Evolutionary conservation across 1,140 invertebrate genomes (phyloP).

Genomic region (Halesus radiatus): DNA sequence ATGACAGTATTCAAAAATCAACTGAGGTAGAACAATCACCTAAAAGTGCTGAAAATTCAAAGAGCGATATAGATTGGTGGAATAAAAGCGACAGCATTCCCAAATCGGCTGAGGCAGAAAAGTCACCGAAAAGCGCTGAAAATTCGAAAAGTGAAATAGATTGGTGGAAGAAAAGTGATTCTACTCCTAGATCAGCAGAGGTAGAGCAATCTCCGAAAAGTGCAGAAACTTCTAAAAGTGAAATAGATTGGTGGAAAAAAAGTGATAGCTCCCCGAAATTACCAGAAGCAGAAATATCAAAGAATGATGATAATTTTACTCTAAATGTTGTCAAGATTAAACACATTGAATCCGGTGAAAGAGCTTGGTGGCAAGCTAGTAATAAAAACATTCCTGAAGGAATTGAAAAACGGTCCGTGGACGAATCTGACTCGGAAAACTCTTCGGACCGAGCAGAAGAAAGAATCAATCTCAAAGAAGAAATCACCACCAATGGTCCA

Average conservation of each 20-base stretch:
- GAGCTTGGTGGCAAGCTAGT: conserved; percentile 75
- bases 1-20: conserved; percentile 59
- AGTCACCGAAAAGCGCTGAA: conserved; percentile 8
- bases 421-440: conserved; percentile 65
- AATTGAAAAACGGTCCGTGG: conserved; percentile 64
- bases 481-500: conserved; percentile 9
- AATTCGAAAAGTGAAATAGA: background rate
- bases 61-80: conserved; percentile 65
- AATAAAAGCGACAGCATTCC: conserved; percentile 60
- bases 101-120: conserved; percentile 46
- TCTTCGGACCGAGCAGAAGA: conserved; percentile 60
- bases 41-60: conserved; percentile 22
- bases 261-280: conserved; percentile 37
- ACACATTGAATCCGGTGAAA: conserved; percentile 71
- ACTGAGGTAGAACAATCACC: background rate
- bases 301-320: conserved; percentile 60
- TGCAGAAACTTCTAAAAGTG: conserved; percentile 64
- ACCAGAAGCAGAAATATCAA: conserved; percentile 2
- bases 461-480: conserved; percentile 51
- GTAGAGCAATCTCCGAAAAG: background rate
- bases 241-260: conserved; percentile 69
- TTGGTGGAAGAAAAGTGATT: background rate
- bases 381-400: conserved; percentile 70
- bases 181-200: background rate
- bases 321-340: conserved; percentile 63